Base-by-base conservation (phyloP, 2,888 invertebrate genomes). In the Trichopria drosophilae region DNA sequence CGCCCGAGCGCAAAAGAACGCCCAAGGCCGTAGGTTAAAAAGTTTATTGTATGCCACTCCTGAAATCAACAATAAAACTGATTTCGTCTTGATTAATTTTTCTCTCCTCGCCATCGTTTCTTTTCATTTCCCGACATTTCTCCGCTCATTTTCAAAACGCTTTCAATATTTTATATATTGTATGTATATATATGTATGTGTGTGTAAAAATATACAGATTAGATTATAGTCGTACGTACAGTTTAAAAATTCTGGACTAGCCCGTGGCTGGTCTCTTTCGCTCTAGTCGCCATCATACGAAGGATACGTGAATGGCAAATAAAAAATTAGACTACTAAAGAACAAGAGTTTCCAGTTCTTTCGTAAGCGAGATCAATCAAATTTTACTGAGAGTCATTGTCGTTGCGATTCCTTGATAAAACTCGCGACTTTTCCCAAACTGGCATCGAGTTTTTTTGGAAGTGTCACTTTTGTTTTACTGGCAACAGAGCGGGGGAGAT, bases 151-250 rank as follows among this genome's bases (percentile, higher is more conserved):
- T n/a, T n/a, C n/a, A n/a, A n/a, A n/a, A n/a, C n/a, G n/a, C n/a
- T n/a, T 46, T 46, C 39, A 40, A 23, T 36, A 39, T 50, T 44
- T 59, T 53, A 45, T 59, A 55, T 54, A 44, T 55, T 48, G 32
- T 57, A 47, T 60, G 51, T 49, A 49, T 53, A 46, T 58, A 55
- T 58, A 57, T 57, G 31, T 41, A 41, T 41, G 20, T 63, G 61
- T 62, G 66, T 71, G 71, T 70, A 69, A 72, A 72, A 72, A 72
- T 71, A 72, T 72, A 72, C 72, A 70, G 67, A 62, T 68, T 67
- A 65, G 63, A 60, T 69, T 69, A 69, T 69, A 69, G 62, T 70
- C 67, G 66, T 68, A 66, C 66, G 67, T 65, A 68, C 66, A 67
- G 65, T 68, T 41, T 46, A 16, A 15, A 39, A 49, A 41, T 52